These are phyloP conservation scores for Notarius quadriscutis DNA, from an alignment of 2,113 vertebrate species.

Conservation along the genomic window DNA sequence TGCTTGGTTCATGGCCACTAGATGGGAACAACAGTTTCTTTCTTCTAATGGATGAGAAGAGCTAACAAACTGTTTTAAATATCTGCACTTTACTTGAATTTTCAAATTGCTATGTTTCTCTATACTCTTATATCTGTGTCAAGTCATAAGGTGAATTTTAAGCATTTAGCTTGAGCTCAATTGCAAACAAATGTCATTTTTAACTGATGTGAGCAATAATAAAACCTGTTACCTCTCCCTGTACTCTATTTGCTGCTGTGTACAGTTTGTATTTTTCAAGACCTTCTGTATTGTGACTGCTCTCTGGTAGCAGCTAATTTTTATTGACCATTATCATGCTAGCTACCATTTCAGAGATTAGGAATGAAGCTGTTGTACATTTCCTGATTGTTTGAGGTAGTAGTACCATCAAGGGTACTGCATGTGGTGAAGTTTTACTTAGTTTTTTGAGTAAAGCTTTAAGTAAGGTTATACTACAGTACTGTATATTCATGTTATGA, in stretches of 20 bases:
- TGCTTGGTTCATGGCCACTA: slow-evolving; percentile 10
- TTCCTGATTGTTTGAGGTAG: too few species aligned
- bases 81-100: neutral
- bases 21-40: neutral
- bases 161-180: neutral
- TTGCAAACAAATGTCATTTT: neutral
- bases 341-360: neutral
- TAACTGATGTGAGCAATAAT: neutral
- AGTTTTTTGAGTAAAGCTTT: neutral
- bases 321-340: neutral
- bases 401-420: too few species aligned
- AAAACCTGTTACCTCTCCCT: neutral
- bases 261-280: neutral
- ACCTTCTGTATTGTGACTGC: neutral
- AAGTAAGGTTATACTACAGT: neutral
- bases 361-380: neutral
- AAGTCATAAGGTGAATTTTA: neutral
- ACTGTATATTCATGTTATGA: neutral
- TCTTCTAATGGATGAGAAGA: neutral
- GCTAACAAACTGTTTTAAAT: neutral
- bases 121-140: neutral
- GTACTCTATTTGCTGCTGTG: too few species aligned
- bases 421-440: neutral
- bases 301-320: neutral
- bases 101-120: neutral